Percentiles rank a stretch among this genome's conserved stretches.
Conservation (phyloP, 64 coral and sea anemone species). For the Porites australiensis region DNA sequence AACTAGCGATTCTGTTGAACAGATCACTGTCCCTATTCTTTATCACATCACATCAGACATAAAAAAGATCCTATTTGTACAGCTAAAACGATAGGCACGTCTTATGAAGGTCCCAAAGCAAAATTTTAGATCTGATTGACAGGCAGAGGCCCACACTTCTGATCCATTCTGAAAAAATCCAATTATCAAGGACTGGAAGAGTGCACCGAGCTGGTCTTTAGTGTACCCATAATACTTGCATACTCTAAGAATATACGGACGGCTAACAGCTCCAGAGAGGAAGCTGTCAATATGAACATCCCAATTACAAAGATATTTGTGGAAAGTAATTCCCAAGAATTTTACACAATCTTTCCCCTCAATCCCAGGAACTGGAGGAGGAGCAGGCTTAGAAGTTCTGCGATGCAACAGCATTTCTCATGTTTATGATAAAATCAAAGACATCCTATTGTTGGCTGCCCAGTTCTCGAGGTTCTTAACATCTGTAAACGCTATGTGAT, state of each 20-base stretch:
- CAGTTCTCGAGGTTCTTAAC: conserved; percentile 2
- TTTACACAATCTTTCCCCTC: background rate
- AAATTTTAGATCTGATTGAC: too few species aligned
- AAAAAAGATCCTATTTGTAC: background rate
- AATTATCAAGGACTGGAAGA: conserved; percentile 28
- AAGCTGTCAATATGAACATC: too few species aligned
- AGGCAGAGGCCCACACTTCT: conserved; percentile 52
- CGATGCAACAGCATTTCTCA: conserved; percentile 6
- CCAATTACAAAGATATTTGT: background rate
- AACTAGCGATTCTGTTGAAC: conserved; percentile 16
- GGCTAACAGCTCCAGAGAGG: too few species aligned
- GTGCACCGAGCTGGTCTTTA: background rate
- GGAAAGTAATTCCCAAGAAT: background rate
- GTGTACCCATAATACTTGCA: conserved; percentile 26
- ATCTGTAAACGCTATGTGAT: background rate
- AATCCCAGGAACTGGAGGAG: background rate
- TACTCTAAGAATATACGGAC: conserved; percentile 32
- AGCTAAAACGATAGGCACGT: background rate
- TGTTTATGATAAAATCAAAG: background rate
- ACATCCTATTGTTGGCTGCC: background rate
- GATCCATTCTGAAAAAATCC: conserved; percentile 19
- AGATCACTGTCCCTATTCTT: conserved; percentile 34
- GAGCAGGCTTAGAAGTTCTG: background rate
- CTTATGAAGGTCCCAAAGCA: too few species aligned
- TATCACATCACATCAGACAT: background rate